Evolutionary conservation across 2,888 invertebrate genomes (phyloP).

Genomic region (Euclidia mi): DNA sequence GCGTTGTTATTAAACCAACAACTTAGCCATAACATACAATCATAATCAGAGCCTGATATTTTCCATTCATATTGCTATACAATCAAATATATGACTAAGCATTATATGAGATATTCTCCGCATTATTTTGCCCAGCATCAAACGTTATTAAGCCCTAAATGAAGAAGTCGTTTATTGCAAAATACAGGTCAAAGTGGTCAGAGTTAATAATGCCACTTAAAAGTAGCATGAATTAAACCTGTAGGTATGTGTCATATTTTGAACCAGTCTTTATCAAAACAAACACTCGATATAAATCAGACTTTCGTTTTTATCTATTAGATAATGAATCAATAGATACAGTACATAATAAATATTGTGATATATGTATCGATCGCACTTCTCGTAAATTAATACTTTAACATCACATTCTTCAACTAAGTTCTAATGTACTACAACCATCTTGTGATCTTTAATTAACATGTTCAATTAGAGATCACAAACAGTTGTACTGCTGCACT

Average conservation of each 20-base stretch:
- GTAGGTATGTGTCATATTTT: slow-evolving; percentile 9
- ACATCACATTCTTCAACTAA: slow-evolving; percentile 33
- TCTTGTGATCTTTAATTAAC: background rate
- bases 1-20: too few species aligned
- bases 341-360: slow-evolving; percentile 16
- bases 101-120: too few species aligned
- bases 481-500: slow-evolving; percentile 9
- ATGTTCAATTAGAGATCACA: background rate
- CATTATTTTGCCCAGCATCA: too few species aligned
- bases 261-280: slow-evolving; percentile 27
- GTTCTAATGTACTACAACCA: slow-evolving; percentile 1
- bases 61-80: too few species aligned
- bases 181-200: too few species aligned
- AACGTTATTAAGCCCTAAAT: too few species aligned
- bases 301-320: slow-evolving; percentile 10
- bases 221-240: background rate
- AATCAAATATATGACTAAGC: too few species aligned
- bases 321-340: slow-evolving; percentile 2
- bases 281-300: slow-evolving; percentile 30
- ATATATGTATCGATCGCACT: slow-evolving; percentile 16
- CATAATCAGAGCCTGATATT: too few species aligned
- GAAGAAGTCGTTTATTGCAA: too few species aligned
- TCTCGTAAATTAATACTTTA: slow-evolving; percentile 37
- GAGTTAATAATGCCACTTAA: background rate
- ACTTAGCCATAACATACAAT: too few species aligned